Base-by-base conservation (phyloP, 2,797 vertebrate genomes). In the Chloroceryle amazona region DNA sequence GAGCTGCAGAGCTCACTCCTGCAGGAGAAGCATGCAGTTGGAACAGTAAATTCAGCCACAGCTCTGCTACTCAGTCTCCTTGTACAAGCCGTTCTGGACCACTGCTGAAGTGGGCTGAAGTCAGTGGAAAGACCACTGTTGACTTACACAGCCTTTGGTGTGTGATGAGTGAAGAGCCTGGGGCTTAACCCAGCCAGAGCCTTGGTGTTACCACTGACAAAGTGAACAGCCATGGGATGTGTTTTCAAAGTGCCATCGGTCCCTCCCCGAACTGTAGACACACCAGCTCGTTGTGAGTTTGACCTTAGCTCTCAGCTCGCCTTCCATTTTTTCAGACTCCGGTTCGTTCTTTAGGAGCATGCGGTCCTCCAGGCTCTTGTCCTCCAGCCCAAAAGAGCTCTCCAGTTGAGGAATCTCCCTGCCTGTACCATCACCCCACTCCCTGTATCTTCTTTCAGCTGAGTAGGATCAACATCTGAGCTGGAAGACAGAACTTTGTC, bases 1-100 rank as follows among this genome's bases (percentile, higher is more conserved):
- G n/a, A 66, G 9, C 35, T 5, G 3, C 3, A 0, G 37, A 87
- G 14, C 44, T 86, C 4, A 1, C 11, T 46, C 35, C 6, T 52
- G 44, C 25, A 65, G 65, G 39, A 61, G 41, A 82, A 33, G 25
- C 11, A 0, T n/a, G 19, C 54, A 37, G 23, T 54, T 2, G 4
- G 46, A 79, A 35, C 35, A 63, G 23, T 44, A 81, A 70, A 65
- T 37, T 47, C 6, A 67, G 1, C 33, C 58, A 18, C 47, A 29
- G 17, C 57, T 88, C 65, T 0, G 0, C 66, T 86, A 20, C 35
- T 80, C 35, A 11, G n/a, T 51, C 18, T 83, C 46, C 42, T 55
- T 60, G 20, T 47, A 14, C 25, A 49, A 23, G 25, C 10, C 26
- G 81, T 55, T n/a, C 37, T 28, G 52, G 25, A 37, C 14, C 3